phyloP scores from a whole-genome alignment of 2,113 vertebrate genomes.

The Psittacara wagleri region DNA sequence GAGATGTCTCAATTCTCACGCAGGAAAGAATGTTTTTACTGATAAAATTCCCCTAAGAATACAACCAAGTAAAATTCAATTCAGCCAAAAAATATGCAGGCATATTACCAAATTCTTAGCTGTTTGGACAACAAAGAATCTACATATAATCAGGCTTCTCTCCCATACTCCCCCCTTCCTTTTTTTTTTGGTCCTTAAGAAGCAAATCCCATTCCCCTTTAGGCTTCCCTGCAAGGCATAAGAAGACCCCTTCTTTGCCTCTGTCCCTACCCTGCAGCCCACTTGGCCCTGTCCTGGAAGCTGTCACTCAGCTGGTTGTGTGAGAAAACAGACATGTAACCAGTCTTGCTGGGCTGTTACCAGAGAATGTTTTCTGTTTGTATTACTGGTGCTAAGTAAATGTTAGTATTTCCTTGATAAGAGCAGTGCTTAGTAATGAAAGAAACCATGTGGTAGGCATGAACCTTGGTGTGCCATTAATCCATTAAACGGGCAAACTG shows the following conservation, averaged over 20 bases:
- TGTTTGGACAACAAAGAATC: conserved; percentile 11
- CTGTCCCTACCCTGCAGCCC: background rate
- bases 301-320: background rate
- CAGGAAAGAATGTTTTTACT: conserved; percentile 36
- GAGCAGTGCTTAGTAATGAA: background rate
- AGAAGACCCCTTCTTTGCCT: background rate
- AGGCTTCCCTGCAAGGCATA: background rate
- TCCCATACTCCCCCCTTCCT: background rate
- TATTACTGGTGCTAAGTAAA: background rate
- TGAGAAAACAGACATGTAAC: background rate
- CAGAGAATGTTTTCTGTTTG: background rate
- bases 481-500: background rate
- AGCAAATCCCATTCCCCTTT: conserved; percentile 39
- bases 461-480: conserved; percentile 1
- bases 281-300: background rate
- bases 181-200: background rate
- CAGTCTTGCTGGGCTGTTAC: background rate
- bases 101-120: conserved; percentile 22
- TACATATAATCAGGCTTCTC: background rate
- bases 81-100: conserved; percentile 32
- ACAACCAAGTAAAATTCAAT: conserved; percentile 24
- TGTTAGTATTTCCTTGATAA: background rate
- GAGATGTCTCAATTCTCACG: conserved; percentile 48
- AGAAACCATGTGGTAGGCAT: background rate
- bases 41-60: conserved; percentile 50